Conservation (phyloP, 1,140 invertebrate genomes). For the Aphelenchoides avenae region DNA sequence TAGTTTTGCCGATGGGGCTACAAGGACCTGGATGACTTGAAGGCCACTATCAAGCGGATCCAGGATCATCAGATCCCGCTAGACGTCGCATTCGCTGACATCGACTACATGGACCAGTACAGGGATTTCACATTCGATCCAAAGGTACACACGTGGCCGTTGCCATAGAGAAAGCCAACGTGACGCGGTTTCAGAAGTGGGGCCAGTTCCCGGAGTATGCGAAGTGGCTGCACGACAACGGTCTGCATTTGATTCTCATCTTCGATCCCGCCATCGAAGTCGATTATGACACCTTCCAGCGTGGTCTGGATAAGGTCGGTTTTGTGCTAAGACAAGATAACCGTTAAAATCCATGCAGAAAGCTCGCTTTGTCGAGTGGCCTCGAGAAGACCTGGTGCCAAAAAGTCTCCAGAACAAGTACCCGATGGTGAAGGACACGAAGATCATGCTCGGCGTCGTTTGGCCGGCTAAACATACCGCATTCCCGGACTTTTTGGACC, state of each 20-base stretch:
- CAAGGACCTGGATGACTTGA: constrained; percentile 68
- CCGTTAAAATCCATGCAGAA: constrained; percentile 8
- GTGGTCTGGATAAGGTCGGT: constrained; percentile 29
- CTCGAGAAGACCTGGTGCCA: constrained; percentile 22
- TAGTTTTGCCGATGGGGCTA: constrained; percentile 70
- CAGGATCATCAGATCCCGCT: constrained; percentile 59
- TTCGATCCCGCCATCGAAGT: constrained; percentile 45
- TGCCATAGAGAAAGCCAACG: background rate
- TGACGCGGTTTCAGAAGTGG: constrained; percentile 35
- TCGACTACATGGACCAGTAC: constrained; percentile 82
- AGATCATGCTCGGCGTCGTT: constrained; percentile 49
- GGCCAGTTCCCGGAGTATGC: constrained; percentile 29
- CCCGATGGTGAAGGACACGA: constrained; percentile 37
- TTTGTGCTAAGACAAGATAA: background rate
- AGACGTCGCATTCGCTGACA: constrained; percentile 57
- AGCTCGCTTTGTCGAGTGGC: constrained; percentile 39
- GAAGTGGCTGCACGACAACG: constrained; percentile 25
- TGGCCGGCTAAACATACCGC: constrained; percentile 58
- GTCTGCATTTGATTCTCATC: constrained; percentile 39
- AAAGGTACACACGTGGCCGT: constrained; percentile 6
- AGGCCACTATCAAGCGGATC: constrained; percentile 58
- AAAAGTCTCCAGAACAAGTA: constrained; percentile 34
- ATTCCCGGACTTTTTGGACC: constrained; percentile 58
- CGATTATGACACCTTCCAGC: constrained; percentile 33
- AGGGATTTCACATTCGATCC: constrained; percentile 73